phyloP scores from a whole-genome alignment of 2,797 vertebrate genomes.

The Enteromius viviparus region DNA sequence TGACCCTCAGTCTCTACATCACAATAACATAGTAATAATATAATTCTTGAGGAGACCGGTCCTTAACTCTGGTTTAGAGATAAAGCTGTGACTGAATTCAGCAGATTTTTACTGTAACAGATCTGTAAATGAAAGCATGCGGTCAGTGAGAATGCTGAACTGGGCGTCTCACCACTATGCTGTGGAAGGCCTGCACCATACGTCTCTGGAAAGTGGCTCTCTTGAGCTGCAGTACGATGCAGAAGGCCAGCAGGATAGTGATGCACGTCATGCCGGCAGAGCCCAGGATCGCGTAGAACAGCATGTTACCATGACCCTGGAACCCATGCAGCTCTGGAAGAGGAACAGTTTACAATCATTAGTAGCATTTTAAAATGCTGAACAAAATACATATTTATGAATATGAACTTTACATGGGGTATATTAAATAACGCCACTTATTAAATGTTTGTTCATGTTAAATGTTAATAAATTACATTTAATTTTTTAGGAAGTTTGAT shows the following conservation, averaged over 20 bases:
- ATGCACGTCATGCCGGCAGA: conserved; percentile 89
- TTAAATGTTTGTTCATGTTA: background rate
- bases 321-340: conserved; percentile 69
- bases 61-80: background rate
- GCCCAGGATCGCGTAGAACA: conserved; percentile 87
- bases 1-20: no score
- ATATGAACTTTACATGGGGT: no score
- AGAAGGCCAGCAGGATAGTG: conserved; percentile 85
- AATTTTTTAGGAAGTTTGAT: no score
- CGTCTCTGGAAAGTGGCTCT: conserved; percentile 82
- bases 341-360: background rate
- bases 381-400: no score
- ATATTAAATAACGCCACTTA: background rate
- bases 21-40: background rate
- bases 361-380: background rate
- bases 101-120: background rate
- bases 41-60: background rate
- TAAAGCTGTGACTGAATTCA: background rate
- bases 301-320: conserved; percentile 79
- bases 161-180: conserved; percentile 71
- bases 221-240: conserved; percentile 86
- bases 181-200: conserved; percentile 88
- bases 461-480: no score
- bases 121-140: background rate
- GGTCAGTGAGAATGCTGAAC: background rate